Conservation (phyloP, 1,140 invertebrate species). For the Plectrocnemia conspersa region DNA sequence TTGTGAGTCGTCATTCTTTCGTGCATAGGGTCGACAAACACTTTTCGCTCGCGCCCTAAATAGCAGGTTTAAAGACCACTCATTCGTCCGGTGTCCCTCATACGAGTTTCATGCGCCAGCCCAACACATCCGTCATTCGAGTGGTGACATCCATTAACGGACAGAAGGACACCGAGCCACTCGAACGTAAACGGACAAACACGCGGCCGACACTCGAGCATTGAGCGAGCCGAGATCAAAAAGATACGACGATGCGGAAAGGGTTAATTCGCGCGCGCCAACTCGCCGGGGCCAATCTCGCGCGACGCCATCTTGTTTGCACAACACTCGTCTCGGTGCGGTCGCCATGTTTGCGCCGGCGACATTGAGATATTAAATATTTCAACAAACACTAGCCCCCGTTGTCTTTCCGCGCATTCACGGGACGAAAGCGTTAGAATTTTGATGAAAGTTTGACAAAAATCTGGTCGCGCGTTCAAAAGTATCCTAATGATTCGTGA, state of each 20-base stretch:
- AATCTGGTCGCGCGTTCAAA: no score
- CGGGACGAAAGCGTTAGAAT: no score
- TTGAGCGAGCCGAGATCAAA: slow-evolving; percentile 31
- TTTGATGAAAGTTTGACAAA: no score
- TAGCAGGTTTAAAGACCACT: no score
- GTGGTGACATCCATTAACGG: background rate
- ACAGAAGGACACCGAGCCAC: background rate
- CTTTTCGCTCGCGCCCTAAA: no score
- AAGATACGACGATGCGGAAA: slow-evolving; percentile 31
- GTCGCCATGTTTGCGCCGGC: background rate
- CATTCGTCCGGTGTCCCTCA: slow-evolving; percentile 2
- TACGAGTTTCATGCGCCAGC: background rate
- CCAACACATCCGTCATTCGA: background rate
- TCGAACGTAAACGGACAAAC: slow-evolving; percentile 13
- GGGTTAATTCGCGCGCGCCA: slow-evolving; percentile 20
- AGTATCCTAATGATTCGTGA: no score
- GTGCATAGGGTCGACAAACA: no score
- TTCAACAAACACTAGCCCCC: background rate
- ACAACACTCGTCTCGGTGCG: slow-evolving; percentile 6
- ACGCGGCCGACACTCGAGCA: slow-evolving; percentile 18
- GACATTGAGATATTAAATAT: background rate
- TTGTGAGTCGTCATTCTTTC: no score
- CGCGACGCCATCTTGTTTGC: slow-evolving; percentile 15
- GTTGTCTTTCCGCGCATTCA: no score
- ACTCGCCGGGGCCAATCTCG: background rate